Percentiles rank a stretch among this genome's conserved stretches.
phyloP scores from a whole-genome alignment of 2,797 vertebrate genomes.

The Malurus leucopterus region DNA sequence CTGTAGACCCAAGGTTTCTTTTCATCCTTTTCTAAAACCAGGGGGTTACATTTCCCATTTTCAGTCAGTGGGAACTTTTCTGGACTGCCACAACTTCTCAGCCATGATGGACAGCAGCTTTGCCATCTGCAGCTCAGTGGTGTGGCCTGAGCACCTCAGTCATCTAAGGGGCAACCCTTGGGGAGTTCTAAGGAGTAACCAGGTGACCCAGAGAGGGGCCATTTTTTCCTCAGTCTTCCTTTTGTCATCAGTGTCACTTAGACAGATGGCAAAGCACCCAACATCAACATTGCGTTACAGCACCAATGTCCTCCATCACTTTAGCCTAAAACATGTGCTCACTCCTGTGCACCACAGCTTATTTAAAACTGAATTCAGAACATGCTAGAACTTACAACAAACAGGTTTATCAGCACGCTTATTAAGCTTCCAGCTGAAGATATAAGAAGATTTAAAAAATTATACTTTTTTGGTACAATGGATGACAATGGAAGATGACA shows the following conservation, averaged over 20 bases:
- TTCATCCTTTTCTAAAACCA: background rate
- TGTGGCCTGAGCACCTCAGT: too few relatives aligned
- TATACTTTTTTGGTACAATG: background rate
- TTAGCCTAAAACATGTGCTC: background rate
- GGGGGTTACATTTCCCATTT: background rate
- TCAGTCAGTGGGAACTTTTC: background rate
- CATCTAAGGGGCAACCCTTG: too few relatives aligned
- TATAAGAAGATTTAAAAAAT: background rate
- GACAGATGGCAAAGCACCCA: background rate
- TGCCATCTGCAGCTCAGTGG: rapidly evolving
- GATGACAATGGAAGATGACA: background rate
- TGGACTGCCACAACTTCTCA: background rate
- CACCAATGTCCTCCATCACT: background rate
- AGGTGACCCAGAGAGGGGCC: background rate
- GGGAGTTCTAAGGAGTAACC: too few relatives aligned
- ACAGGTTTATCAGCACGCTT: background rate
- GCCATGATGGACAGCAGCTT: rapidly evolving
- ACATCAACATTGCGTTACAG: rapidly evolving
- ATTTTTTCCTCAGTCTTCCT: background rate
- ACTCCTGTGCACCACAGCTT: background rate
- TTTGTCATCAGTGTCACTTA: background rate
- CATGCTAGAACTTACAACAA: background rate
- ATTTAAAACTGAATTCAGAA: background rate
- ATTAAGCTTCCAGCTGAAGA: background rate
- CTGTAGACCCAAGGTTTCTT: background rate